phyloP scores from a whole-genome alignment of 2,797 vertebrate genomes.

The Gallinago nigripennis region DNA sequence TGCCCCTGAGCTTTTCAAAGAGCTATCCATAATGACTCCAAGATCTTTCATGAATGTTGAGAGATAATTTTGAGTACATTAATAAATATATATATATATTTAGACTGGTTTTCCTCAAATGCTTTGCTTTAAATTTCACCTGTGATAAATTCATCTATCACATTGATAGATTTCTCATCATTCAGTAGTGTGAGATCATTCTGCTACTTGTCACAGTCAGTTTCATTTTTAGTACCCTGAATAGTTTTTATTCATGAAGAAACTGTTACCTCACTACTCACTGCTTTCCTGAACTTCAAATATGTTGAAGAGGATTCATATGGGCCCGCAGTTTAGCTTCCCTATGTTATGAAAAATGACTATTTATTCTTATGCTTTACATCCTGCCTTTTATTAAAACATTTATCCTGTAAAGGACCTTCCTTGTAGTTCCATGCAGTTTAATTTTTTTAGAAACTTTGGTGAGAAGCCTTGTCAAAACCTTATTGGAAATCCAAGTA shows the following conservation, averaged over 20 bases:
- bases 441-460: neutral
- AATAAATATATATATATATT: neutral
- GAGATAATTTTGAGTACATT: neutral
- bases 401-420: neutral
- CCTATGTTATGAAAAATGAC: neutral
- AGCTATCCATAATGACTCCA: neutral
- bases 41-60: neutral
- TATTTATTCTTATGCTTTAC: neutral
- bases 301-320: neutral
- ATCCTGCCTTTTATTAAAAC: neutral
- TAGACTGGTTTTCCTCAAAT: neutral
- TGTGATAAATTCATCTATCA: neutral
- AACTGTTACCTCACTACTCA: neutral
- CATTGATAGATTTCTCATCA: neutral
- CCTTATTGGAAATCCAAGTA: neutral
- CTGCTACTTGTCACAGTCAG: neutral
- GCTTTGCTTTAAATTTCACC: neutral
- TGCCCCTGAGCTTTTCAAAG: neutral
- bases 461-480: neutral
- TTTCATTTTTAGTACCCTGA: slow-evolving; percentile 3
- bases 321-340: neutral
- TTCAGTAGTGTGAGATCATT: neutral
- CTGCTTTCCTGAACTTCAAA: neutral
- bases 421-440: neutral
- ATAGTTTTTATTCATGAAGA: neutral